Conservation (phyloP, 2,888 invertebrate genomes). For the Amphipyra berbera region DNA sequence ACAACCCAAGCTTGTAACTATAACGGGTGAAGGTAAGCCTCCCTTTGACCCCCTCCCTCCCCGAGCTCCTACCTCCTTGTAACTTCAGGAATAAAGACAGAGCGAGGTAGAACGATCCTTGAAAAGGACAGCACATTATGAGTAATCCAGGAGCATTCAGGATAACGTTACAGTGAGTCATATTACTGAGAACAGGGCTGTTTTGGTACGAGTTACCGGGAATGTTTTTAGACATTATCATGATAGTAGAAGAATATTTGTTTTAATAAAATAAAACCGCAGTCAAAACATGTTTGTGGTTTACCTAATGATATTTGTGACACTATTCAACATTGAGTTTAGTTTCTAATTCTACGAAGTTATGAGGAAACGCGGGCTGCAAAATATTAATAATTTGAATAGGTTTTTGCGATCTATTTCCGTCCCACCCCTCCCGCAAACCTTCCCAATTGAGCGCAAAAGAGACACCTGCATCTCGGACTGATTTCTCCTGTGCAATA, state of each 20-base stretch:
- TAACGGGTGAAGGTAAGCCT: neutral
- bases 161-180: slow-evolving; percentile 40
- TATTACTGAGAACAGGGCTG: slow-evolving; percentile 10
- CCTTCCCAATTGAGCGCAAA: no score
- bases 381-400: no score
- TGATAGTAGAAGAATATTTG: neutral
- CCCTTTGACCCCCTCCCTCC: neutral
- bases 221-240: neutral
- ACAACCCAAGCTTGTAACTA: no score
- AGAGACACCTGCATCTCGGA: no score
- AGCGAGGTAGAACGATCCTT: slow-evolving; percentile 13
- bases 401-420: no score
- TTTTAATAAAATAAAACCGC: neutral
- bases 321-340: no score
- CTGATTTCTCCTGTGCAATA: no score
- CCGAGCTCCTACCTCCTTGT: neutral
- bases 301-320: neutral
- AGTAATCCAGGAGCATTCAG: slow-evolving; percentile 45
- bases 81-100: neutral
- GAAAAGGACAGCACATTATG: slow-evolving; percentile 29
- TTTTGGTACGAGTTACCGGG: neutral
- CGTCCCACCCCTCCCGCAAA: no score
- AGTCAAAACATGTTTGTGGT: neutral
- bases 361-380: no score
- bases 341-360: no score